Evolutionary conservation across 2,797 vertebrate genomes (phyloP), one percentile per base, ranked within the genome.

Genomic region (Muscicapa comitata): DNA sequence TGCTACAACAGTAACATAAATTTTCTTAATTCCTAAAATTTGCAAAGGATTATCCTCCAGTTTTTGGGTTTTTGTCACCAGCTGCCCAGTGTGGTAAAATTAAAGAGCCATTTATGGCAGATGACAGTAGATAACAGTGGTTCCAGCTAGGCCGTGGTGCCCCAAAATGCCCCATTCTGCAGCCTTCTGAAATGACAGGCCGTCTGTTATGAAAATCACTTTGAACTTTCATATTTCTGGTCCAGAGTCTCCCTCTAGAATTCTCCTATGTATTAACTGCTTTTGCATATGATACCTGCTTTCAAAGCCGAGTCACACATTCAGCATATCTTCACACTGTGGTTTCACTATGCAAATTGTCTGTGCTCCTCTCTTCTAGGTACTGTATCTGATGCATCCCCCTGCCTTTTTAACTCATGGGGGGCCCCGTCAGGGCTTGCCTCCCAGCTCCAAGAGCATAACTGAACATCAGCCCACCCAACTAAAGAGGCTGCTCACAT

Each of bases 331-430:
- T 80, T 82, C 73, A 42, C 8, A 1, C 57, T 0, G 2, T 50
- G 16, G 17, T 88, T 95, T 95, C 93, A 25, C 67, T 79, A 77
- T 70, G 58, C 61, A 90, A 85, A 95, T 88, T 48, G 24, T 26
- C 75, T 8, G 3, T 29, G 38, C 45, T 88, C 16, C 37, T 67
- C 47, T 94, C 51, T 65, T 70, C 73, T 38, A 75, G 55, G 40
- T 42, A 20, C 47, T n/a, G 35, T 7, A 28, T 68, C n/a, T 73
- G 47, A 81, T 91, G 35, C 29, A 47, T 29, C n/a, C 40, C 15
- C 28, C 12, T 70, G 71, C 66, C n/a, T 51, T 80, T 94, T 66
- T 38, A 48, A 62, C 55, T 73, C 8, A 3, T 10, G 1, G 1
- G 35, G n/a, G 65, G 53, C 35, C 68, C 31, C 0, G 0, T 37